These are phyloP conservation scores for Zhuqinia jingwanae DNA, from an alignment of 2,888 invertebrate genomes.

Conservation along the genomic window DNA sequence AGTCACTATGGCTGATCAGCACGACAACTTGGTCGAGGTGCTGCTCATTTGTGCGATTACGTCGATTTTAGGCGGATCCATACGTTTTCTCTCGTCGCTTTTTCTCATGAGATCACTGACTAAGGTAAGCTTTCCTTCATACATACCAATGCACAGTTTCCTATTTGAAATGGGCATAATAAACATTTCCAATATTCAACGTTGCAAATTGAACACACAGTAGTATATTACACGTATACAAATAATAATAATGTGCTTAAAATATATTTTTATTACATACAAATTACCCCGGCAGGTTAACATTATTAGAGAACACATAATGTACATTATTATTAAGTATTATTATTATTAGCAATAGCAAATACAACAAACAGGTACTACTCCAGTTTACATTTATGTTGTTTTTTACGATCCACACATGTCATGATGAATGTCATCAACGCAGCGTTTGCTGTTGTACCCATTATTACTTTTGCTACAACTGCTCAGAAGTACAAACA, in stretches of 20 bases:
- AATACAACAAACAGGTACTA: not conserved
- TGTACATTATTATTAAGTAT: too few species aligned
- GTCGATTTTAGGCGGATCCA: conserved; percentile 77
- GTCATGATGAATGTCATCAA: conserved; percentile 46
- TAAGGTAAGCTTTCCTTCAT: conserved; percentile 70
- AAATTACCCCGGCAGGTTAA: too few species aligned
- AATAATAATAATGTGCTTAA: too few species aligned
- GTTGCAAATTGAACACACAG: too few species aligned
- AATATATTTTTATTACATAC: too few species aligned
- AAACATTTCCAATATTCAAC: too few species aligned
- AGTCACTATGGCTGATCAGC: conserved; percentile 69
- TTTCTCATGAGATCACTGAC: conserved; percentile 78
- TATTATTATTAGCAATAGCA: too few species aligned
- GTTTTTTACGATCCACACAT: conserved; percentile 33
- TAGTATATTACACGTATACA: too few species aligned
- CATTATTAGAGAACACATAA: not conserved
- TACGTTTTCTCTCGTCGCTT: conserved; percentile 78
- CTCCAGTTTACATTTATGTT: not conserved
- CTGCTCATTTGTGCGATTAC: conserved; percentile 78
- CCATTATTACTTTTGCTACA: not conserved
- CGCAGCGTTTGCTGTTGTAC: not conserved
- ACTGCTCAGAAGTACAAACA: conserved; percentile 55
- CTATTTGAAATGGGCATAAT: too few species aligned
- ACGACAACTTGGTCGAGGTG: conserved; percentile 78
- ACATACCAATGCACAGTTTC: too few species aligned